These are phyloP conservation scores for Callosobruchus maculatus DNA, from an alignment of 2,888 invertebrate species.

Conservation along the genomic window DNA sequence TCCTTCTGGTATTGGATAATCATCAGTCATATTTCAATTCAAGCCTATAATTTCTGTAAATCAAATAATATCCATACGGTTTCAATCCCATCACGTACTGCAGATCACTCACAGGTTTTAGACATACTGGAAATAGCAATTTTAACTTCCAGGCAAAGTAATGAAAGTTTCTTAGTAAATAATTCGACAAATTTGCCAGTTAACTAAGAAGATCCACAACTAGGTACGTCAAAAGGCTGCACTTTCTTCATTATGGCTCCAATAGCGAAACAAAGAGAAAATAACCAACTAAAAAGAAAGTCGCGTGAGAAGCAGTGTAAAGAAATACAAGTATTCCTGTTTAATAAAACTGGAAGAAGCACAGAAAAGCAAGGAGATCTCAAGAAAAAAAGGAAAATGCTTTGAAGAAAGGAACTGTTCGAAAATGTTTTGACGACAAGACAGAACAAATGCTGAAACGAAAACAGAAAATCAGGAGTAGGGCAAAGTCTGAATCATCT, in stretches of 20 bases:
- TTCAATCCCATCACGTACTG: constrained; percentile 15
- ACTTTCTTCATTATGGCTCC: constrained; percentile 8
- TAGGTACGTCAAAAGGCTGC: neutral
- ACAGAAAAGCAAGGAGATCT: no score
- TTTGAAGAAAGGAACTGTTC: no score
- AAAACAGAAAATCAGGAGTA: no score
- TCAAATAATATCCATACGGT: constrained; percentile 13
- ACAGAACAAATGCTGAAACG: no score
- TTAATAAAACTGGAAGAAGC: no score
- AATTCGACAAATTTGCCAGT: neutral
- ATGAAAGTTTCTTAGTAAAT: neutral
- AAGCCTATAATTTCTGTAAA: constrained; percentile 14
- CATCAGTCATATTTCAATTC: constrained; percentile 13
- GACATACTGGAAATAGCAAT: constrained; percentile 3
- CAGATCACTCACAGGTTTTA: constrained; percentile 16
- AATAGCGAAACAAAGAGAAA: constrained; percentile 6
- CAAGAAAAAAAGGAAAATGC: no score
- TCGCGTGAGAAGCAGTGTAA: neutral
- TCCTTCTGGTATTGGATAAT: constrained; percentile 13
- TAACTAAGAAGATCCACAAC: neutral
- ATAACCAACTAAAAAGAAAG: constrained; percentile 1
- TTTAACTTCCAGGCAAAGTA: neutral
- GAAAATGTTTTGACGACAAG: no score
- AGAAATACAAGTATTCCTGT: neutral
- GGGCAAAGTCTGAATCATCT: no score